Percentiles rank a stretch among this genome's conserved stretches.
These are phyloP conservation scores for Phylloscopus trochilus DNA, from an alignment of 2,113 vertebrate species.

Conservation along the genomic window DNA sequence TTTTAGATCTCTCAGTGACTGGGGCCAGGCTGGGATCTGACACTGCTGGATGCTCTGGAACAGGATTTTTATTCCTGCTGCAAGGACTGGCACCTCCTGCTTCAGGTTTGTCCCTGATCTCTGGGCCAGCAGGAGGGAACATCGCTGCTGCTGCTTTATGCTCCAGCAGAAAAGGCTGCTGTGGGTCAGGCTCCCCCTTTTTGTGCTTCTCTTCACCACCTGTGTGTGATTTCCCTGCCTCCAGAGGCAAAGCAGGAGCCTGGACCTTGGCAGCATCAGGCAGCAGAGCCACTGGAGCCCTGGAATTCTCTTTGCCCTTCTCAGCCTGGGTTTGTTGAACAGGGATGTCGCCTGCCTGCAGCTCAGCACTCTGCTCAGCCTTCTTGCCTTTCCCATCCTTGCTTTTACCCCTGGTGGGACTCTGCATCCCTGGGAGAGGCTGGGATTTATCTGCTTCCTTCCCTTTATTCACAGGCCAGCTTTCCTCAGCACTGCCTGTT, in stretches of 20 bases:
- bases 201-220: background rate
- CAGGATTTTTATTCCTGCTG: background rate
- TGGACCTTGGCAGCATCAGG: background rate
- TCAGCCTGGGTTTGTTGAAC: background rate
- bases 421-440: background rate
- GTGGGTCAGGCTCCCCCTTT: background rate
- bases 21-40: background rate
- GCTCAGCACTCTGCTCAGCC: background rate
- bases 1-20: background rate
- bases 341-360: background rate
- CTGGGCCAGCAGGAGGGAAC: background rate
- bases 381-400: background rate
- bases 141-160: background rate
- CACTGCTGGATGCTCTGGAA: background rate
- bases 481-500: background rate
- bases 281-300: rapidly evolving
- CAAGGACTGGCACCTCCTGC: background rate
- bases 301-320: background rate
- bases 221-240: background rate
- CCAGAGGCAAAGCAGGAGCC: background rate
- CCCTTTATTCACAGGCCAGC: rapidly evolving
- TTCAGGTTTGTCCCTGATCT: background rate
- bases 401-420: background rate
- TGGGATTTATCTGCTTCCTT: background rate
- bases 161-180: background rate